Conservation (phyloP, 2,888 invertebrate genomes). For the Odontothrips loti region DNA sequence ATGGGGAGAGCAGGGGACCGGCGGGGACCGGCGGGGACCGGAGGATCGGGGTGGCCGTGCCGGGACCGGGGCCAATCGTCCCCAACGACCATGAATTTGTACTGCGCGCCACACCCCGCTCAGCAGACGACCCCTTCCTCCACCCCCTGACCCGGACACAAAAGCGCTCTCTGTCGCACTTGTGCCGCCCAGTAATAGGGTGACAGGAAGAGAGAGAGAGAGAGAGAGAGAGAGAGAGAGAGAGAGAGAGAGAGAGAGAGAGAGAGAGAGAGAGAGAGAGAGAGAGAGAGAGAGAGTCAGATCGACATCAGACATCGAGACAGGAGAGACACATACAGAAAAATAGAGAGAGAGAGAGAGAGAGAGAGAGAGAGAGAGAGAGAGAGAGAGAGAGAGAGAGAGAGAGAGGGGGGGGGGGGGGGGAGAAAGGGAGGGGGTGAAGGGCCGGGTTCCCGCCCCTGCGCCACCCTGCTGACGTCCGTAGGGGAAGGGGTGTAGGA, state of each 20-base stretch:
- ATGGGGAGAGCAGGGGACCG: not conserved
- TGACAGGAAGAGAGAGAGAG: not conserved
- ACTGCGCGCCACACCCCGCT: not conserved
- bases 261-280: not conserved
- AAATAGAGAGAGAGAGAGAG: not conserved
- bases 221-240: not conserved
- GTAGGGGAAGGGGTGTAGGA: no score
- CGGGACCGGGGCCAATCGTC: not conserved
- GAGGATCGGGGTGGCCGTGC: not conserved
- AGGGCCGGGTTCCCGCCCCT: no score
- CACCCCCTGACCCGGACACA: no score
- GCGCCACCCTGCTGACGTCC: no score
- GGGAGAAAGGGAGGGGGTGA: not conserved
- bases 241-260: not conserved
- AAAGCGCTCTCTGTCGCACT: no score
- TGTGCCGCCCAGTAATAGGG: not conserved
- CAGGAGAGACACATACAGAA: not conserved
- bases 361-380: not conserved
- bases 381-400: not conserved
- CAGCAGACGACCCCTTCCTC: no score
- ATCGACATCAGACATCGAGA: no score
- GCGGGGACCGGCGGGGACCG: not conserved
- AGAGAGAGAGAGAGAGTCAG: slow-evolving; percentile 1
- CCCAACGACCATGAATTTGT: not conserved
- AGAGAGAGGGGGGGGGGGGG: not conserved